Evolutionary conservation across 1,140 invertebrate genomes (phyloP).

Genomic region (Neodiprion virginianus): DNA sequence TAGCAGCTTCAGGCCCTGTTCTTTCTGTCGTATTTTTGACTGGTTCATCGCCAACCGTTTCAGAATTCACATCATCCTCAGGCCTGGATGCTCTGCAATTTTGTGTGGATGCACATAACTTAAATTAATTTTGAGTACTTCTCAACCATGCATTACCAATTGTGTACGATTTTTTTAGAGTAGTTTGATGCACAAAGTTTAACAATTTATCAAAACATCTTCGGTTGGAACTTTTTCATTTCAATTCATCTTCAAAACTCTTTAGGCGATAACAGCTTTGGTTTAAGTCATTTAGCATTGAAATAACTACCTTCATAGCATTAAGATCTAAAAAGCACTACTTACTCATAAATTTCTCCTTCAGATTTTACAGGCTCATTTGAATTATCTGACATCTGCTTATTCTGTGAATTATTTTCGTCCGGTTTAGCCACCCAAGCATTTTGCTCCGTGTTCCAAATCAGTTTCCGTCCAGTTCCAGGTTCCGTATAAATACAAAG

Average conservation of each 20-base stretch:
- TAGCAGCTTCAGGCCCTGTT: conserved; percentile 49
- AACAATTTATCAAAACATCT: no score
- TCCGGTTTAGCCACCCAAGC: conserved; percentile 60
- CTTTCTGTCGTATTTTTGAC: conserved; percentile 46
- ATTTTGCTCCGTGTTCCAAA: conserved; percentile 69
- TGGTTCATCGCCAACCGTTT: not conserved
- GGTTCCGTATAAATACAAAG: conserved; percentile 79
- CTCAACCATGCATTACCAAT: no score
- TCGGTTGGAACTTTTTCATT: no score
- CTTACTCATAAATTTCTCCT: conserved; percentile 30
- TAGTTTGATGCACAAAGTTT: no score
- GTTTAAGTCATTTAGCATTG: no score
- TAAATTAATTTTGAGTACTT: no score
- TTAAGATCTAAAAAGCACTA: conserved; percentile 20
- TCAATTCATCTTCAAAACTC: no score
- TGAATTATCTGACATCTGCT: conserved; percentile 10
- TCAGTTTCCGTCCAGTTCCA: conserved; percentile 69
- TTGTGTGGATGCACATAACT: no score
- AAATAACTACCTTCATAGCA: not conserved
- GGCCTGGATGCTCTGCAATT: conserved; percentile 9
- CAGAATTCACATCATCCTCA: not conserved
- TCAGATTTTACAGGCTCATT: conserved; percentile 27
- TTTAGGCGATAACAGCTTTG: no score
- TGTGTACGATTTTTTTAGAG: no score
- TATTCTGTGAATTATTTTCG: conserved; percentile 26